These are phyloP conservation scores for Craseonycteris thonglongyai DNA, from an alignment of 2,113 vertebrate species.

Conservation along the genomic window DNA sequence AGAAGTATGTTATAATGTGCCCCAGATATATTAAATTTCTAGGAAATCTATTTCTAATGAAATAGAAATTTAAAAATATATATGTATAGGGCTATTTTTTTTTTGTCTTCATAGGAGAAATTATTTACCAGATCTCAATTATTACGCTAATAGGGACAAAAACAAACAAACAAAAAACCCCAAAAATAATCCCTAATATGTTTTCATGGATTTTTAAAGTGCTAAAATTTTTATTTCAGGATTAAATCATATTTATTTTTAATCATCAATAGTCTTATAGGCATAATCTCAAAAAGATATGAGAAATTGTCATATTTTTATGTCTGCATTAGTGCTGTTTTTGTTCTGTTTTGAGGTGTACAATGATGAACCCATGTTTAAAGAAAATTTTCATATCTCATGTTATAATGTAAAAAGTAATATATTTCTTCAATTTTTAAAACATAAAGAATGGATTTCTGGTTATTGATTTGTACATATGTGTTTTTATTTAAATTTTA, in stretches of 20 bases:
- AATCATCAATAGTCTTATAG: slow-evolving; percentile 22
- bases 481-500: slow-evolving; percentile 29
- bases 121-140: not conserved
- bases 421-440: not conserved
- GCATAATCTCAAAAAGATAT: not conserved
- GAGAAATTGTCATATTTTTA: slow-evolving; percentile 44
- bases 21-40: not conserved
- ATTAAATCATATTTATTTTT: slow-evolving; percentile 44
- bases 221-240: slow-evolving; percentile 28
- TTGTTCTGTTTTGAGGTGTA: slow-evolving; percentile 38
- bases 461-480: not conserved
- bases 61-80: not conserved
- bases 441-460: not conserved
- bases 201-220: not conserved
- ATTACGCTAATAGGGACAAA: not conserved
- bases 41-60: not conserved
- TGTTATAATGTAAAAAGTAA: not conserved
- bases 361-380: slow-evolving; percentile 41
- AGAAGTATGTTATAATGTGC: not conserved
- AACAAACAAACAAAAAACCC: too few relatives aligned
- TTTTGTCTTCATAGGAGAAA: not conserved
- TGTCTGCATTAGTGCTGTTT: slow-evolving; percentile 36
- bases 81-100: not conserved
- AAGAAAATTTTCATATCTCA: slow-evolving; percentile 17
- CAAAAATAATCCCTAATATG: too few relatives aligned